A percentile compares a stretch with the other conserved stretches of the same genome.
Conservation (phyloP, 2,888 invertebrate genomes). For the Peribatodes rhomboidaria region DNA sequence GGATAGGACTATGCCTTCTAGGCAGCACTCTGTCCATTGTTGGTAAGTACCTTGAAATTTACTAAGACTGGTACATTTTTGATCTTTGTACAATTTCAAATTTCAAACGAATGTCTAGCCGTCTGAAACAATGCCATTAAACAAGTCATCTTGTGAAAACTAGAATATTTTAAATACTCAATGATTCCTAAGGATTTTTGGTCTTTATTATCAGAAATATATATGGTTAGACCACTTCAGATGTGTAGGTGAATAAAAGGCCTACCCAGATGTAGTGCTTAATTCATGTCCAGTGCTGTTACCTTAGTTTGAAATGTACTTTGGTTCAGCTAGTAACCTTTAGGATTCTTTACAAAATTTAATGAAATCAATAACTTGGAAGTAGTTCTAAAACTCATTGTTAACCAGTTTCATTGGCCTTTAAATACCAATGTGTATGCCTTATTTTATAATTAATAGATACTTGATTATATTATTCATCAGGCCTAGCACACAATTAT, state of each 20-base stretch:
- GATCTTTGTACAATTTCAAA: not conserved
- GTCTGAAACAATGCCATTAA: not conserved
- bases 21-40: conserved; percentile 78
- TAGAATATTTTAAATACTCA: too few species aligned
- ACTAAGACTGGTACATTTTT: not conserved
- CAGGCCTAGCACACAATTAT: too few species aligned
- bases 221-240: too few species aligned
- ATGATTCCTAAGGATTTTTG: too few species aligned
- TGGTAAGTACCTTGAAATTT: conserved; percentile 64
- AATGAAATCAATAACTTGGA: not conserved
- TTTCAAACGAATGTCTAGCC: not conserved
- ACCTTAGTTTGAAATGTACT: not conserved
- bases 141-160: not conserved
- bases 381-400: not conserved
- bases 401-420: conserved; percentile 2
- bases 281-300: not conserved
- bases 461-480: too few species aligned
- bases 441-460: not conserved
- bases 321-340: too few species aligned
- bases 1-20: conserved; percentile 75
- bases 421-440: not conserved
- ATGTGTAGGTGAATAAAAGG: too few species aligned
- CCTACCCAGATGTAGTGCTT: not conserved
- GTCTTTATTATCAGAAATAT: not conserved
- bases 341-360: too few species aligned